Evolutionary conservation across 2,888 invertebrate species (phyloP), one percentile per base, ranked within the genome.

Genomic region (Luffia ferchaultella): DNA sequence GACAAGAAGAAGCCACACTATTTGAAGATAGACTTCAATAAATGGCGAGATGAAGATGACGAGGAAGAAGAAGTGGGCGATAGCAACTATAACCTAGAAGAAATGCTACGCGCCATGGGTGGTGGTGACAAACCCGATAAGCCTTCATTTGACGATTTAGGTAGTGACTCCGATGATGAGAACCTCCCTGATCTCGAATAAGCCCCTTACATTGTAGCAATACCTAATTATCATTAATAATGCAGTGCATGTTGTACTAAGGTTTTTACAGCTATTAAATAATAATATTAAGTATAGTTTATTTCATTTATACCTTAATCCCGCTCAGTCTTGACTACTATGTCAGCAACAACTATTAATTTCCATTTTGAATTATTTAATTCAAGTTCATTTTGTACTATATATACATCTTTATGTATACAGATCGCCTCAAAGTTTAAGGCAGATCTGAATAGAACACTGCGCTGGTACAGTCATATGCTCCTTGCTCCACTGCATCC

Each of bases 21-120:
- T 91, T 86, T 98, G 62, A 98, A 97, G 86, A 92, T 97, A 62
- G 98, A 98, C 72, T 99, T 98, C 73, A 94, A 95, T 71, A 97
- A 97, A 83, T 98, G 97, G 98, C 91, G 90, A 79, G 98, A 98
- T 82, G 98, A 98, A 77, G 95, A 95, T 65, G 95, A 93, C 50
- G 93, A 92, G n/a, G 93, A 92, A 57, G 96, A 95, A 59, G 88
- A 71, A 52, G 69, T 58, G 46, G 70, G 16, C 15, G 49, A 45
- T 30, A 19, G 67, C 53, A 74, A 78, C 49, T 82, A 82, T 48
- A 88, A 90, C 65, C 78, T 90, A 54, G 88, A 88, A 68, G 89
- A 90, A 78, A 89, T 93, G 89, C 88, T 93, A 82, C 85, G 87
- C 59, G 86, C 89, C 58, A 91, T 93, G 90, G 90, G 90, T 51